A percentile compares a stretch with the other conserved stretches of the same genome.
Evolutionary conservation across 2,797 vertebrate species (phyloP).

Genomic region (Leptodactylus fallax): DNA sequence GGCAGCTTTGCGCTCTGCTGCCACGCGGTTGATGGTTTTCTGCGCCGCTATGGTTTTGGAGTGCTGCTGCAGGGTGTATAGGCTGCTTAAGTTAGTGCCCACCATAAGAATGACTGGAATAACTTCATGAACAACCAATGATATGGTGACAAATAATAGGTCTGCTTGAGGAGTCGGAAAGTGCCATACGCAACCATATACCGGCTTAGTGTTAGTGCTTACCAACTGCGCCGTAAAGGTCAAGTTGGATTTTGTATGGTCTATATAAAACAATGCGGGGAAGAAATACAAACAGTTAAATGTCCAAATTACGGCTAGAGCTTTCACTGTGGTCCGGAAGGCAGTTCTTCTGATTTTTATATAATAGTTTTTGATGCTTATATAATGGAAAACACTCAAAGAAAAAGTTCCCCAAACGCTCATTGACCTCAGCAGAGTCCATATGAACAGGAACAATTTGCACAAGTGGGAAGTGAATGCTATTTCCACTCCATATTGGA

Average conservation of each 20-base stretch:
- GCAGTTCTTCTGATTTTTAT: constrained; percentile 68
- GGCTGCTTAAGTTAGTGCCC: constrained; percentile 77
- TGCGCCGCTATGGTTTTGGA: constrained; percentile 73
- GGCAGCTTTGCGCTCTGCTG: constrained; percentile 78
- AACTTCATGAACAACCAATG: constrained; percentile 80
- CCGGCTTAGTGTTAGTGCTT: constrained; percentile 80
- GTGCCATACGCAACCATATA: constrained; percentile 82
- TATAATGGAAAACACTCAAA: constrained; percentile 80
- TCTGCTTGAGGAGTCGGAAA: constrained; percentile 76
- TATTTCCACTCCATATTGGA: constrained; percentile 78
- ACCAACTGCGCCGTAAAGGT: constrained; percentile 82
- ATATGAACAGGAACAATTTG: constrained; percentile 82
- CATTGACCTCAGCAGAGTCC: constrained; percentile 84
- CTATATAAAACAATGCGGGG: constrained; percentile 78
- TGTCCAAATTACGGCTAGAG: constrained; percentile 75
- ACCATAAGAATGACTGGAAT: constrained; percentile 81
- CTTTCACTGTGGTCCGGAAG: constrained; percentile 70
- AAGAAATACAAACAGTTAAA: constrained; percentile 77
- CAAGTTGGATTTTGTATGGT: constrained; percentile 72
- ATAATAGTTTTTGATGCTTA: constrained; percentile 74
- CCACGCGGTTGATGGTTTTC: constrained; percentile 71
- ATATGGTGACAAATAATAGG: constrained; percentile 75
- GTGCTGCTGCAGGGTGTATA: constrained; percentile 78
- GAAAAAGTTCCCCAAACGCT: constrained; percentile 81
- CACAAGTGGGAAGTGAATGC: constrained; percentile 77